Base-by-base conservation (phyloP, 2,888 invertebrate genomes). In the Penaeus monodon region DNA sequence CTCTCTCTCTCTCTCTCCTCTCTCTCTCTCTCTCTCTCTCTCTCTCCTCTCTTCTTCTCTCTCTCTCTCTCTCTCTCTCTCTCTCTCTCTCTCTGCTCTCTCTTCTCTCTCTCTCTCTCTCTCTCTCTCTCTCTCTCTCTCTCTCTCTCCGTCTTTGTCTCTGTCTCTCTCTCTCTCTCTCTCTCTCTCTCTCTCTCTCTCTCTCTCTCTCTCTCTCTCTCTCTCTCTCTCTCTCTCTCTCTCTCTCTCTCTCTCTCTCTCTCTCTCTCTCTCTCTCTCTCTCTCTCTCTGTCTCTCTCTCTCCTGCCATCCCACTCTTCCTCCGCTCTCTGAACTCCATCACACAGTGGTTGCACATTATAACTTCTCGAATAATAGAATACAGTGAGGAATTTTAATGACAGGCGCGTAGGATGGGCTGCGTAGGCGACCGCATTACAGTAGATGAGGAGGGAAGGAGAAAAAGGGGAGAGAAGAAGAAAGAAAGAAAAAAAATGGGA, bases 1-100 rank as follows among this genome's bases (percentile, higher is more conserved):
- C 77, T 77, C 77, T 77, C 77, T 77, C 77, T 77, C 77, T 77
- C 44, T 77, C 77, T 77, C 77, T 77, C 77, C 38, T 38, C 38
- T 38, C 14, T 74, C 38, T n/a, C 22, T 76, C n/a, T 12, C 76
- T 49, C 10, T 76, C 22, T 76, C 49, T n/a, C 24, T 38, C 44
- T 76, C 44, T 38, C 38, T 38, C 14, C 68, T 68, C 20, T 17
- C 74, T 10, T 8, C 17, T 10, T 74, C 38, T n/a, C 22, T 76
- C n/a, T 12, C 76, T 49, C 10, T 76, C 22, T 76, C 49, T n/a
- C 24, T 38, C 44, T 76, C 44, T 49, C 3, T 14, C 38, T 27
- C 76, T 24, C 10, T 38, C 22, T 49, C n/a, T 49, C n/a, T 44
- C 22, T 22, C 10, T 24, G 44, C 44, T 27, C 22, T 10, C 24